Conservation (phyloP, 2,113 vertebrate genomes). For the Podocnemis expansa region DNA sequence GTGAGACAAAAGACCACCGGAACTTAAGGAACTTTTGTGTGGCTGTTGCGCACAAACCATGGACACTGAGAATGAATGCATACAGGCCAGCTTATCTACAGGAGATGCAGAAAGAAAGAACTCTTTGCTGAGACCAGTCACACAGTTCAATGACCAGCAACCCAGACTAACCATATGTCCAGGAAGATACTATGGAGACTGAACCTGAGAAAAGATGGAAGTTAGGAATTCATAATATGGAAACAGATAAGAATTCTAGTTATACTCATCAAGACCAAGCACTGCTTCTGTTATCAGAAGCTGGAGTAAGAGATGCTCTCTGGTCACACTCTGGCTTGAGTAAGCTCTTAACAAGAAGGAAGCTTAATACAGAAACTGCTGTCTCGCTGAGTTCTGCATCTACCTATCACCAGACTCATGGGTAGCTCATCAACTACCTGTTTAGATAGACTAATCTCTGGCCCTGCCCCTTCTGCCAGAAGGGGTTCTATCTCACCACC, state of each 20-base stretch:
- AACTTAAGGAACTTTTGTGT: not conserved
- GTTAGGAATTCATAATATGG: not conserved
- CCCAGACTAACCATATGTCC: no score
- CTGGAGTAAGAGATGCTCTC: not conserved
- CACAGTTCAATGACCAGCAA: no score
- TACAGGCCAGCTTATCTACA: no score
- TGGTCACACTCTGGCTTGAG: not conserved
- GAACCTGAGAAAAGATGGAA: not conserved
- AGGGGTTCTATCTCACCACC: no score
- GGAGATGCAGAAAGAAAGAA: no score
- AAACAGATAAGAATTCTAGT: not conserved
- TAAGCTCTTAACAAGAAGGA: not conserved
- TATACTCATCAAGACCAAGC: not conserved
- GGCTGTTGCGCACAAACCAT: no score
- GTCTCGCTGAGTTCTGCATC: not conserved
- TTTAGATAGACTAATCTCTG: no score
- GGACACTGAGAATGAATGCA: no score
- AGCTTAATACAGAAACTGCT: not conserved
- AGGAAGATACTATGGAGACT: not conserved
- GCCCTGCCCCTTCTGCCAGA: no score
- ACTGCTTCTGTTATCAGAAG: not conserved
- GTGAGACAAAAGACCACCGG: not conserved
- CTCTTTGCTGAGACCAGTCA: no score
- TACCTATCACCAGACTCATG: not conserved
- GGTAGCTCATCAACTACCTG: no score